Percentiles rank a stretch among this genome's conserved stretches.
Evolutionary conservation across 2,113 vertebrate species (phyloP).

Genomic region (Charina bottae): DNA sequence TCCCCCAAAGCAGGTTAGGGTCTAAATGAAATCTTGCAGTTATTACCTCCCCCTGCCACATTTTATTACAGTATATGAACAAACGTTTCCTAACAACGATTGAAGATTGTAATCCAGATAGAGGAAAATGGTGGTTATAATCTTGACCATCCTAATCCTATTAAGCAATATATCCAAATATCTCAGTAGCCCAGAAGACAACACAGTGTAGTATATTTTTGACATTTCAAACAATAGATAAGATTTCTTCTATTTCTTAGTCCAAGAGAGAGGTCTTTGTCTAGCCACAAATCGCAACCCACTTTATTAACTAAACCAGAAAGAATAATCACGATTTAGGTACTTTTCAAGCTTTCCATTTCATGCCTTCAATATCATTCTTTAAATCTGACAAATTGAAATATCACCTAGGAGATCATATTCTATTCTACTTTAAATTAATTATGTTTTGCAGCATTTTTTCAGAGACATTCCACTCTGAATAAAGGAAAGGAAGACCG

Average conservation of each 20-base stretch:
- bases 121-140: background rate
- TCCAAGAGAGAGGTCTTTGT: conserved; percentile 1
- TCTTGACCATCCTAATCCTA: background rate
- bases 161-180: background rate
- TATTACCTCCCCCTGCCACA: background rate
- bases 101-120: background rate
- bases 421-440: conserved; percentile 49
- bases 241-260: conserved; percentile 25
- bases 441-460: conserved; percentile 51
- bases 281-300: background rate
- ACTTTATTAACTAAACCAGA: background rate
- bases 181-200: background rate
- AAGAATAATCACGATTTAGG: conserved; percentile 24
- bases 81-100: conserved; percentile 12
- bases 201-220: background rate
- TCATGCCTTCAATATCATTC: conserved; percentile 28
- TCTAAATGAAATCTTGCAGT: background rate
- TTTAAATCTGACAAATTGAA: conserved; percentile 59
- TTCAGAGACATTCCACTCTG: conserved; percentile 41
- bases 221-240: conserved; percentile 1
- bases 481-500: conserved; percentile 56
- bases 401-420: conserved; percentile 38
- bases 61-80: conserved; percentile 32
- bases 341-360: conserved; percentile 5
- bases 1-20: background rate